Base-by-base conservation (phyloP, 2,888 invertebrate genomes). In the Ceriagrion tenellum region DNA sequence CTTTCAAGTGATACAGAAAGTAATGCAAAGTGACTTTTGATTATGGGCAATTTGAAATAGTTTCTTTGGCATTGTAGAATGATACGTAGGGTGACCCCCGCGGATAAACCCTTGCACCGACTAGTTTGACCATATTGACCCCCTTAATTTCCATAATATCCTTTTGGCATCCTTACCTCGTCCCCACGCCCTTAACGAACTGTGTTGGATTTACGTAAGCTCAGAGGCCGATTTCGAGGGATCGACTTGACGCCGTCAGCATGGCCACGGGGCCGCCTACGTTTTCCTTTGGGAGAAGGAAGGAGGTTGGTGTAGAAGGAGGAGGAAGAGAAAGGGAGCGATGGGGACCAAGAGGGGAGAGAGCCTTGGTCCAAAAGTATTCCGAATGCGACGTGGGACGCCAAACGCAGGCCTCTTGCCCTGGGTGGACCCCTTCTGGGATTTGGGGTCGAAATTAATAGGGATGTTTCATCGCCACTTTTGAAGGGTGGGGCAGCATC, bases 381-480 rank as follows among this genome's bases (percentile, higher is more conserved):
- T 81, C 81, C 81, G 35, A 81, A 81, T 81, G 81, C 30, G 81
- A 81, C 81, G 30, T 35, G 81, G 81, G 81, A 81, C 81, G 81
- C 81, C 81, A 81, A 81, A 81, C 35, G 30, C 81, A 81, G 81
- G 26, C 26, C 69, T 18, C 8, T 35, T 35, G 81, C 35, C 16
- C 35, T 13, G 30, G 81, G 81, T 81, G 81, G 81, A 35, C 69
- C 81, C 35, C 81, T 30, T 30, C 18, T 4, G 81, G 16, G 81
- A 13, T 13, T n/a, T 18, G 2, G n/a, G 23, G 26, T 69, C 81
- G 26, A 35, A 81, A 81, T 81, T 81, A 81, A 81, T 81, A 81
- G 81, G 13, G 35, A 81, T 81, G 13, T 30, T 16, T 35, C 81
- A 81, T 35, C 13, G 81, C 16, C 30, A 18, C 81, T 35, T 26